Base-by-base conservation (phyloP, 53 echinoderm and acorn worm genomes). In the Luidia sarsii region DNA sequence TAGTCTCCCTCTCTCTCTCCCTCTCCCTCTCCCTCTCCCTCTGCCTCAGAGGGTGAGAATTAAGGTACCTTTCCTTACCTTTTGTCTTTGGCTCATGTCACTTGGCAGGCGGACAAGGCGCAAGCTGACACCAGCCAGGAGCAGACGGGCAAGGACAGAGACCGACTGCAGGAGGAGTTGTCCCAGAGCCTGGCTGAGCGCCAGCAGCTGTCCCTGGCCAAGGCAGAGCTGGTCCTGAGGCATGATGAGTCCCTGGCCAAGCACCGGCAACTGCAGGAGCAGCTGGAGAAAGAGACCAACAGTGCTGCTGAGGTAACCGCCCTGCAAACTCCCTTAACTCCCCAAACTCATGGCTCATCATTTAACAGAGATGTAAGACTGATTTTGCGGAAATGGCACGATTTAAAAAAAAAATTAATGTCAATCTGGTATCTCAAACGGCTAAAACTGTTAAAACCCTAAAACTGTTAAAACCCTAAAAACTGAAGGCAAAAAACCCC, bases 231-330 rank as follows among this genome's bases (percentile, higher is more conserved):
- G 48, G 57, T 80, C n/a, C 85, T 95, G 15, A 80, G 83, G 51
- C 90, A 92, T 39, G 88, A 92, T 32, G 92, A 95, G 57, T 90
- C 90, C 19, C 81, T 77, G 32, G 83, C 87, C 20, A 99, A 99
- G 65, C 89, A 99, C 38, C 86, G 86, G 39, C 91, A 91, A 53
- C 71, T 99, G 13, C 83, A 84, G 75, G 94, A 99, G 31, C 89
- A 89, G 71, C 68, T 93, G 19, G 99, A 99, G n/a, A 89, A 84
- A 33, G 94, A 91, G 23, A 70, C 75, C 8, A 81, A 81, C 50
- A 91, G 88, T 30, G 85, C 80, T 38, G 57, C 71, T 30, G 93
- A 99, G 75, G 99, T 99, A 79, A 33, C 82, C 4, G 1, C 20
- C 3, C 4, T 31, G 14, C 3, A 46, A 23, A 10, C 19, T 54